phyloP scores from a whole-genome alignment of 2,888 invertebrate species.

The Emmelina monodactyla region DNA sequence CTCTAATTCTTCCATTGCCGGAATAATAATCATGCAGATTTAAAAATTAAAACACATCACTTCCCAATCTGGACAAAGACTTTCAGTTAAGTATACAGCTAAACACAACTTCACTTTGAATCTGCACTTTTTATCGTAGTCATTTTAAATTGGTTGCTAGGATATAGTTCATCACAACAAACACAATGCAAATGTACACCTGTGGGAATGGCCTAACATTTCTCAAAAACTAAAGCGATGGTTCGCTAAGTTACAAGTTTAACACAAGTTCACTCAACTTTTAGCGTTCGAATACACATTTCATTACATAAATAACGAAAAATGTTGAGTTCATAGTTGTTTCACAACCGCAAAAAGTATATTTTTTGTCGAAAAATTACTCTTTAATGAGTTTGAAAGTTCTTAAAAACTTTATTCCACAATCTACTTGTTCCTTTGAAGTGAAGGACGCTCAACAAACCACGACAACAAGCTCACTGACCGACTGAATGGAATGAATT shows the following conservation, averaged over 20 bases:
- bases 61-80: slow-evolving; percentile 1
- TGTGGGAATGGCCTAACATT: slow-evolving; percentile 43
- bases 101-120: not conserved
- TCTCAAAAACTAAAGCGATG: slow-evolving; percentile 25
- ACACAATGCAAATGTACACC: slow-evolving; percentile 32
- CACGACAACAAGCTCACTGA: slow-evolving; percentile 12
- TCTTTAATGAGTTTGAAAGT: slow-evolving; percentile 38
- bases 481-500: not conserved
- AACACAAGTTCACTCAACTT: slow-evolving; percentile 49
- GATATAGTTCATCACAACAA: slow-evolving; percentile 54
- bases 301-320: too few species aligned
- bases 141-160: slow-evolving; percentile 46
- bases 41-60: not conserved
- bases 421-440: slow-evolving; percentile 24
- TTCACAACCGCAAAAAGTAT: too few species aligned
- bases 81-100: not conserved
- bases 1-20: slow-evolving; percentile 56
- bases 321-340: too few species aligned
- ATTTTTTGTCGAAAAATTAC: too few species aligned
- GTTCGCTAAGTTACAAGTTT: slow-evolving; percentile 24
- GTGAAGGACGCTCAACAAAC: slow-evolving; percentile 32
- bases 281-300: too few species aligned
- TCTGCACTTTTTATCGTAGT: slow-evolving; percentile 7
- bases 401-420: slow-evolving; percentile 41
- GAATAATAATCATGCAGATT: slow-evolving; percentile 11